Evolutionary conservation across 37 sponge, comb jelly and placozoan species (phyloP), one percentile per base, ranked within the genome.

Genomic region (Crambe crambe): DNA sequence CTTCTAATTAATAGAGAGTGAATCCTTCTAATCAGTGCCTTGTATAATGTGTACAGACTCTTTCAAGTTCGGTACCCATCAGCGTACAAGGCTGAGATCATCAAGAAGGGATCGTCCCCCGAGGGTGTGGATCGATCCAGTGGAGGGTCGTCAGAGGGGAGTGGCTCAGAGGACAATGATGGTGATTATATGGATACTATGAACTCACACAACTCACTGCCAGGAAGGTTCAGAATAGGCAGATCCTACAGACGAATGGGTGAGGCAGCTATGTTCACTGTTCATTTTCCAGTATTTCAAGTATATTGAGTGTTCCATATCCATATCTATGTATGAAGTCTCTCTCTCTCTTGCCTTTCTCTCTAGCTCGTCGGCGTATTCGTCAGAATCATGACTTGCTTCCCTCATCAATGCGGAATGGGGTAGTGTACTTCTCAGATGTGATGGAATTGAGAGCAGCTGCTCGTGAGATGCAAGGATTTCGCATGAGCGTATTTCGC

Each of bases 391-490:
- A 65, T 65, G 66, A 30, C 66, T 31, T 31, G 17, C 9, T 31
- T 2, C 35, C 3, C 17, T 65, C 66, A 1, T 1, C 37, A 23
- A 29, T 9, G 15, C 73, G 23, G 30, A 56, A 51, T 18, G 90
- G 85, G 18, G 37, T 80, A 22, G 85, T 83, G 56, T 69, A 86
- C 70, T 91, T 91, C 84, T 78, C 79, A 12, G 76, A 83, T 42
- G 67, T 91, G 31, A 47, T 43, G 0, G 84, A 91, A 72, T 63
- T 91, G 83, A 41, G 92, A 43, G 79, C 92, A 30, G 92, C 92
- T 5, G 39, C 57, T 30, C 42, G n/a, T 30, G 87, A 91, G 72
- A 86, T 91, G 91, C 74, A 90, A 15, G 80, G 77, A 10, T 81
- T 62, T 54, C 21, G 86, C 0, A 34, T 90, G 22, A 67, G 21